phyloP scores from a whole-genome alignment of 2,797 vertebrate species.

The Diplodus puntazzo region DNA sequence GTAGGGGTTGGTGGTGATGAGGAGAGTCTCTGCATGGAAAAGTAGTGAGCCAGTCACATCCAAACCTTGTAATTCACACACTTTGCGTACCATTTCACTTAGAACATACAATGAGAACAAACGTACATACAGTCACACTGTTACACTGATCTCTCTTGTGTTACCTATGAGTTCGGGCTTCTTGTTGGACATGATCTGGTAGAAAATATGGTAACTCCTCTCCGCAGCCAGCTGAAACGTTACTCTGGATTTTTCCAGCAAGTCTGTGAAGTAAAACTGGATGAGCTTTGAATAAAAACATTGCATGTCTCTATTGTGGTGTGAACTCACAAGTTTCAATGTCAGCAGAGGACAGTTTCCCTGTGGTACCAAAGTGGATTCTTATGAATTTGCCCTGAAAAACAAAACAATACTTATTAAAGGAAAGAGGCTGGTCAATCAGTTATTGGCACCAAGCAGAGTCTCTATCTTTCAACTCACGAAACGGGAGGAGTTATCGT shows the following conservation, averaged over 20 bases:
- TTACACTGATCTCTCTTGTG: background rate
- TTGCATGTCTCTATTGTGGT: constrained; percentile 22
- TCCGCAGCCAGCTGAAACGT: constrained; percentile 90
- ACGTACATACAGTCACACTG: background rate
- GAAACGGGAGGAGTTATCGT: constrained; percentile 90
- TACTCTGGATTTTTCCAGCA: constrained; percentile 90
- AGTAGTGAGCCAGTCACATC: background rate
- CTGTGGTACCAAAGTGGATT: constrained; percentile 88
- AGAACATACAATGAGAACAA: background rate
- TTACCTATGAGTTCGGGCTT: constrained; percentile 89
- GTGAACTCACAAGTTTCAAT: constrained; percentile 89
- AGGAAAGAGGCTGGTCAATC: background rate
- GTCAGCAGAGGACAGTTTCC: constrained; percentile 88
- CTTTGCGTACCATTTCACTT: background rate
- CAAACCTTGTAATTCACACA: background rate
- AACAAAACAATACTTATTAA: background rate
- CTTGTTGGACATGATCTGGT: constrained; percentile 89
- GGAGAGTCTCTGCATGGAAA: constrained; percentile 85
- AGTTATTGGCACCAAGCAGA: background rate
- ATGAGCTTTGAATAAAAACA: constrained; percentile 12
- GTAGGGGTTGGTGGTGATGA: constrained; percentile 87
- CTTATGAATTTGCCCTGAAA: constrained; percentile 90
- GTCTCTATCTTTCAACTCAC: constrained; percentile 49
- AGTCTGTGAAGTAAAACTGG: constrained; percentile 74
- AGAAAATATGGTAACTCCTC: constrained; percentile 91